These are phyloP conservation scores for Trachelipus rathkii DNA, from an alignment of 1,140 invertebrate genomes.

Conservation along the genomic window DNA sequence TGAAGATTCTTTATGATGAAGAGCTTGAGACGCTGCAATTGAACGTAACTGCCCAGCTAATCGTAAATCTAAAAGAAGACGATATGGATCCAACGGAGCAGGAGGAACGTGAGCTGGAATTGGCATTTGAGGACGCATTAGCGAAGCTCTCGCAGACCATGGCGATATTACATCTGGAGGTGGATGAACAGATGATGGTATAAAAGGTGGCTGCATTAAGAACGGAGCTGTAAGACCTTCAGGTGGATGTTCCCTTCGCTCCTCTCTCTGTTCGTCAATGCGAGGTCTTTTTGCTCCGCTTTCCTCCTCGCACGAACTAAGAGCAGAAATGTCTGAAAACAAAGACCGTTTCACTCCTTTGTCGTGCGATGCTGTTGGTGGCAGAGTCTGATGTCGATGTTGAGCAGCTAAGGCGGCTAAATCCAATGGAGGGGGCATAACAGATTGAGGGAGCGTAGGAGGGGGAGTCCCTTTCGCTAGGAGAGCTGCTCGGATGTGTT, in stretches of 20 bases:
- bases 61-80: constrained; percentile 40
- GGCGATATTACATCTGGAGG: constrained; percentile 41
- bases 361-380: constrained; percentile 26
- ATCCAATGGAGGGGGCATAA: constrained; percentile 41
- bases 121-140: constrained; percentile 42
- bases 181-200: constrained; percentile 40
- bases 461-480: constrained; percentile 40
- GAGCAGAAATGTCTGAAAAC: constrained; percentile 38
- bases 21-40: constrained; percentile 38
- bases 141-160: constrained; percentile 39
- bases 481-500: constrained; percentile 42
- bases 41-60: constrained; percentile 41
- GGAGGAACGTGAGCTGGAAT: constrained; percentile 42
- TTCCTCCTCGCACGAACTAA: constrained; percentile 41
- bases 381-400: constrained; percentile 22
- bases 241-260: constrained; percentile 33
- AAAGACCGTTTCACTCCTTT: constrained; percentile 43
- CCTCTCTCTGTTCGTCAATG: constrained; percentile 31
- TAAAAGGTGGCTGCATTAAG: constrained; percentile 42
- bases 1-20: constrained; percentile 29
- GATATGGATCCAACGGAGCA: constrained; percentile 42
- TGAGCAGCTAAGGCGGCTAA: constrained; percentile 29
- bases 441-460: constrained; percentile 35
- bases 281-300: constrained; percentile 38
- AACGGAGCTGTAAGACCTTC: constrained; percentile 40